These are phyloP conservation scores for Patella depressa DNA, from an alignment of 2,888 invertebrate species.

Conservation along the genomic window DNA sequence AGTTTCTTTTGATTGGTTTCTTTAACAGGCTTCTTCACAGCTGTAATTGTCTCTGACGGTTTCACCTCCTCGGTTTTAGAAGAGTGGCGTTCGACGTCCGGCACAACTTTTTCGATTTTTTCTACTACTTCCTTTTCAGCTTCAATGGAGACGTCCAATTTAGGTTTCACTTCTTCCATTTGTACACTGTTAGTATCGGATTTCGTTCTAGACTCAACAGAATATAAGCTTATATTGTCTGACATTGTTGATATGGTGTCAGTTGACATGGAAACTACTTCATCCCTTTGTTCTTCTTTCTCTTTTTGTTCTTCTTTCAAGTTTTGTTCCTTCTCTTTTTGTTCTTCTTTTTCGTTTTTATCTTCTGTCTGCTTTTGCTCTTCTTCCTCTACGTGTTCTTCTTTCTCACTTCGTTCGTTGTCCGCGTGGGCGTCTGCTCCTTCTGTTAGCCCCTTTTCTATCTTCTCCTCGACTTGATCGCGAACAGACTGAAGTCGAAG, in stretches of 20 bases:
- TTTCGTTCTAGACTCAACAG: background rate
- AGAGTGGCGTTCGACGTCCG: background rate
- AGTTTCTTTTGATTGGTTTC: slow-evolving; percentile 36
- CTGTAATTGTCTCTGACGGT: background rate
- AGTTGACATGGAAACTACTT: background rate
- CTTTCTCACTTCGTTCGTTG: background rate
- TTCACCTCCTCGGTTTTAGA: background rate
- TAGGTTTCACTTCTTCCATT: slow-evolving; percentile 4
- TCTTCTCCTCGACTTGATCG: background rate
- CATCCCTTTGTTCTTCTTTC: slow-evolving; percentile 4
- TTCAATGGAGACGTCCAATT: background rate
- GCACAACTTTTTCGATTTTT: slow-evolving; percentile 35
- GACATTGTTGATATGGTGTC: background rate
- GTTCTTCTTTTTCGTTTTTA: background rate
- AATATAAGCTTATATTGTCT: background rate
- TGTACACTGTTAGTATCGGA: background rate
- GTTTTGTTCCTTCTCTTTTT: background rate
- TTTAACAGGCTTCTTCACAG: background rate
- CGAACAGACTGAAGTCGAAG: slow-evolving; percentile 7
- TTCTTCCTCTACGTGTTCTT: background rate
- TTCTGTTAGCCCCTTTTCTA: slow-evolving; percentile 12
- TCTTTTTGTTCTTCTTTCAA: background rate
- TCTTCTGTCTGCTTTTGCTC: background rate
- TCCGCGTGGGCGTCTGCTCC: background rate
- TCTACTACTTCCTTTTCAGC: slow-evolving; percentile 19